Evolutionary conservation across 2,797 vertebrate genomes (phyloP).

Genomic region (Trachurus trachurus): DNA sequence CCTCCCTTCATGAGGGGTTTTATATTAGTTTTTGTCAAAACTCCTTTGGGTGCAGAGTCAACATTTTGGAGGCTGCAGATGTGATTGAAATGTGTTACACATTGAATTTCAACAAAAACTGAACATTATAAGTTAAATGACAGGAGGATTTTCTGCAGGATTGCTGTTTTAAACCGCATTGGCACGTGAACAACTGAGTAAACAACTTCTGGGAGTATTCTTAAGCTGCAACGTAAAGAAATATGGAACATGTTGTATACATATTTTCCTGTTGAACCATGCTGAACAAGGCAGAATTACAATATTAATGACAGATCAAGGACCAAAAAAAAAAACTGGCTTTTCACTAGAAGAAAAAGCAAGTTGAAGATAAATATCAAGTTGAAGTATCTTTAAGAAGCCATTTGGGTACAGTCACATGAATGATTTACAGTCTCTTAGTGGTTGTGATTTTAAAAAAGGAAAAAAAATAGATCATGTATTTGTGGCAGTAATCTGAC

Average conservation of each 20-base stretch:
- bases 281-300: slow-evolving; percentile 20
- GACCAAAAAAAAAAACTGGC: background rate
- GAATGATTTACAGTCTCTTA: slow-evolving; percentile 46
- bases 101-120: background rate
- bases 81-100: background rate
- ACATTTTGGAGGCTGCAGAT: background rate
- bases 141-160: background rate
- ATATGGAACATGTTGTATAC: slow-evolving; percentile 15
- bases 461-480: background rate
- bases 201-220: slow-evolving; percentile 7
- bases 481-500: slow-evolving; percentile 35
- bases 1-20: background rate
- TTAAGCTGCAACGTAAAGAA: slow-evolving; percentile 15
- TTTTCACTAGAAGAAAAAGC: slow-evolving; percentile 28
- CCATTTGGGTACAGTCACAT: slow-evolving; percentile 20
- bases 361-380: slow-evolving; percentile 10
- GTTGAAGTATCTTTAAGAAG: slow-evolving; percentile 15
- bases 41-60: background rate
- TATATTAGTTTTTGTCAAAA: background rate
- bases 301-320: slow-evolving; percentile 26
- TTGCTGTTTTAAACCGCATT: background rate
- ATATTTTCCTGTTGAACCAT: slow-evolving; percentile 23
- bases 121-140: background rate
- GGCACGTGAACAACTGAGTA: background rate
- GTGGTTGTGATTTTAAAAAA: slow-evolving; percentile 46